Evolutionary conservation across 2,113 vertebrate species (phyloP).

Genomic region (Trogon surrucura): DNA sequence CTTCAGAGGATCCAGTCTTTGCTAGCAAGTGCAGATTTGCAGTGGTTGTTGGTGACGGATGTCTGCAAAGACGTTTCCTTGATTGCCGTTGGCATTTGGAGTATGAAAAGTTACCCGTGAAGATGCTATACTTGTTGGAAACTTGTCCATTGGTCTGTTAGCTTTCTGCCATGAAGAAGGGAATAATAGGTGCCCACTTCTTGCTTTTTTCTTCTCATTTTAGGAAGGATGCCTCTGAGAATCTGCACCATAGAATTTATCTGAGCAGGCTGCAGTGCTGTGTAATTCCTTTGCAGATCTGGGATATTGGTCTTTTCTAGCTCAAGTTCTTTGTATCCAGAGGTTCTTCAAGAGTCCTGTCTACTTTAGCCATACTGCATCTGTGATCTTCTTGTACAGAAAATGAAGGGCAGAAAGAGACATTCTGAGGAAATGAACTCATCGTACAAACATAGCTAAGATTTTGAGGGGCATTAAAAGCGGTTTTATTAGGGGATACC

Average conservation of each 20-base stretch:
- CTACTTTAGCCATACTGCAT: background rate
- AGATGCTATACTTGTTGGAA: background rate
- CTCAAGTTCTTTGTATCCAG: background rate
- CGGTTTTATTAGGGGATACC: background rate
- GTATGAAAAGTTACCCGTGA: background rate
- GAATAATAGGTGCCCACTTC: background rate
- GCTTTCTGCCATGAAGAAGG: background rate
- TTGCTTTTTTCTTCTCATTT: background rate
- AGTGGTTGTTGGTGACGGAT: background rate
- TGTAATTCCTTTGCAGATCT: background rate
- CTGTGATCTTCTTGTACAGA: background rate
- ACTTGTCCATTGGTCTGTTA: background rate
- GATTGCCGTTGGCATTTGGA: background rate
- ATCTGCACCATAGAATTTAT: fast-evolving
- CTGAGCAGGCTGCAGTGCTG: background rate
- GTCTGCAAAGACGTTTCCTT: background rate
- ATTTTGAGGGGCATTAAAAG: background rate
- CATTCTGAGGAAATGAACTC: background rate
- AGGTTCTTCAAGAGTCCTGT: background rate
- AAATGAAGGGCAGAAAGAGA: background rate
- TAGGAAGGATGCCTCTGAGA: background rate
- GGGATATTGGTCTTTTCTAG: background rate
- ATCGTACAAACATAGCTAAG: background rate
- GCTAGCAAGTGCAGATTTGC: background rate
- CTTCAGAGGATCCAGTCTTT: background rate